Percentiles rank a stretch among this genome's conserved stretches.
Evolutionary conservation across 1,140 invertebrate species (phyloP).

Genomic region (Archegozetes longisetosus): DNA sequence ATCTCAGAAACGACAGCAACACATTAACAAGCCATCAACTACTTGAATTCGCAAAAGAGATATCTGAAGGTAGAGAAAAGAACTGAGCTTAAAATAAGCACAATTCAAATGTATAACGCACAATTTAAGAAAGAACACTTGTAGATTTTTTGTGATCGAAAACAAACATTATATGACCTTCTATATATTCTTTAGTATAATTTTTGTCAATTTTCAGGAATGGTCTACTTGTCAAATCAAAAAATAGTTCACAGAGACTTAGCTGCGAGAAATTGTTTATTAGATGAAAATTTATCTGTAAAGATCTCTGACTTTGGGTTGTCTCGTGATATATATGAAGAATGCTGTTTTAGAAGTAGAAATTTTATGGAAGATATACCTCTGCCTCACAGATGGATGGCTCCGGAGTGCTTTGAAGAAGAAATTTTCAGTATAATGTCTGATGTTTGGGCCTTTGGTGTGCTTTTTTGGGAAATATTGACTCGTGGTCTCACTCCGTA

Average conservation of each 20-base stretch:
- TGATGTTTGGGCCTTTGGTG: conserved; percentile 98
- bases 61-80: no score
- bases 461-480: conserved; percentile 88
- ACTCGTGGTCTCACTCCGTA: conserved; percentile 96
- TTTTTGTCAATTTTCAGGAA: no score
- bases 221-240: no score
- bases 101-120: no score
- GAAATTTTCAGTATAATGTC: conserved; percentile 99
- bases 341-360: conserved; percentile 44
- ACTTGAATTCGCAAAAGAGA: no score
- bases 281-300: conserved; percentile 44
- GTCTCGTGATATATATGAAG: conserved; percentile 72
- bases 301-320: conserved; percentile 75
- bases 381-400: conserved; percentile 84
- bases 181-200: no score
- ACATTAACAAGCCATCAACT: no score
- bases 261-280: conserved; percentile 66
- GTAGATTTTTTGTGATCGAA: no score
- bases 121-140: no score
- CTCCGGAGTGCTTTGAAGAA: conserved; percentile 93
- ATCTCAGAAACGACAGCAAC: no score
- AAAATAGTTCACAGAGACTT: conserved; percentile 87
- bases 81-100: no score
- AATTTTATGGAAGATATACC: conserved; percentile 16
- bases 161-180: no score